Evolutionary conservation across 2,113 vertebrate genomes (phyloP).

Genomic region (Maccullochella peelii): DNA sequence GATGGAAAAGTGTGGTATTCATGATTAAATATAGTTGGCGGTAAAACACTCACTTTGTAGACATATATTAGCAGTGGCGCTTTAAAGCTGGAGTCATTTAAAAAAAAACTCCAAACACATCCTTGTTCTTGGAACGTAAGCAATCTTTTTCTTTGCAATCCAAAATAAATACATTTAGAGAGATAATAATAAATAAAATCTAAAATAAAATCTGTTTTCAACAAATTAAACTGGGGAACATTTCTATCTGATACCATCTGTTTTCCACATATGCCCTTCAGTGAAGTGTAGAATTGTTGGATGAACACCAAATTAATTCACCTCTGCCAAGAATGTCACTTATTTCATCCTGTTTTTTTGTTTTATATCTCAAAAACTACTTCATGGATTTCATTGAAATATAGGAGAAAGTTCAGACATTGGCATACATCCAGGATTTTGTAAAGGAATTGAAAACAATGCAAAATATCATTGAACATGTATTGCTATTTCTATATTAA

Average conservation of each 20-base stretch:
- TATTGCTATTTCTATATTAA: not conserved
- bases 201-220: too few relatives aligned
- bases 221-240: not conserved
- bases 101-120: not conserved
- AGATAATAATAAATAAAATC: too few relatives aligned
- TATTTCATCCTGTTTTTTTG: not conserved
- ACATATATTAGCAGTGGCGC: not conserved
- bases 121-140: not conserved
- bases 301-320: not conserved
- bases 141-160: not conserved
- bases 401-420: not conserved
- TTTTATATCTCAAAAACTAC: not conserved
- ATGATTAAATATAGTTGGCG: not conserved
- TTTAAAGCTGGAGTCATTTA: not conserved
- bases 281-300: not conserved
- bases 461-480: not conserved
- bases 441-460: not conserved
- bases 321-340: not conserved
- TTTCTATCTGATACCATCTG: not conserved
- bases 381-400: too few relatives aligned
- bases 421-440: not conserved
- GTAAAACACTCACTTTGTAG: not conserved
- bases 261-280: not conserved
- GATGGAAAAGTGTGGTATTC: slow-evolving; percentile 2
- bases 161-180: slow-evolving; percentile 3